These are phyloP conservation scores for Nephotettix cincticeps DNA, from an alignment of 1,140 invertebrate genomes.

Conservation along the genomic window DNA sequence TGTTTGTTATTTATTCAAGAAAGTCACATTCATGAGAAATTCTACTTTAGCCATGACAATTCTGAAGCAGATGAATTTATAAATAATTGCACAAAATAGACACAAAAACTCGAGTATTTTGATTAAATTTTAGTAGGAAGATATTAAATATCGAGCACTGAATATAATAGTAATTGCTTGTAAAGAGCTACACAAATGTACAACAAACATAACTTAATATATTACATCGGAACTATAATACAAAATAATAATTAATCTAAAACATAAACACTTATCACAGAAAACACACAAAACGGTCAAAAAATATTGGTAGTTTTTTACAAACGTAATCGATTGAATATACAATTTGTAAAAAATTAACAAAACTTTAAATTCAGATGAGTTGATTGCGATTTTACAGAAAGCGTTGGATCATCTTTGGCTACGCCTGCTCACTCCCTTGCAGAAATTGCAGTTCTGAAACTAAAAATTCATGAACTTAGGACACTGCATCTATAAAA, in stretches of 20 bases:
- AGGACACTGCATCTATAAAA: too few relatives aligned
- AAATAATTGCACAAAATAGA: slow-evolving; percentile 38
- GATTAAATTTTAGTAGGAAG: slow-evolving; percentile 37
- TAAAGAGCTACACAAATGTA: slow-evolving; percentile 38
- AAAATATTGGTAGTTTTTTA: not conserved
- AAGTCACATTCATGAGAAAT: slow-evolving; percentile 8
- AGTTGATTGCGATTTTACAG: not conserved
- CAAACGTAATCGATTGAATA: slow-evolving; percentile 6
- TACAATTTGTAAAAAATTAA: not conserved
- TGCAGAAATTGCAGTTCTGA: not conserved
- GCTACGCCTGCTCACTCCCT: not conserved
- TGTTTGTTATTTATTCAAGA: not conserved
- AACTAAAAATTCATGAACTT: too few relatives aligned
- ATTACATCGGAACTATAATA: slow-evolving; percentile 35
- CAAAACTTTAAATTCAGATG: not conserved
- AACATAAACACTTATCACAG: slow-evolving; percentile 39
- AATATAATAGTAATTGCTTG: slow-evolving; percentile 29
- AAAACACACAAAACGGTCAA: slow-evolving; percentile 33
- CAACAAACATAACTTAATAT: slow-evolving; percentile 33
- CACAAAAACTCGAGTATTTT: slow-evolving; percentile 33
- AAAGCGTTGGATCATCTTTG: not conserved
- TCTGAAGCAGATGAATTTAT: slow-evolving; percentile 19
- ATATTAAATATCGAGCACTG: slow-evolving; percentile 32
- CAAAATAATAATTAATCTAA: slow-evolving; percentile 36
- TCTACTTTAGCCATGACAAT: not conserved